Conservation (phyloP, 1,140 invertebrate genomes). For the Sycobia sp. region DNA sequence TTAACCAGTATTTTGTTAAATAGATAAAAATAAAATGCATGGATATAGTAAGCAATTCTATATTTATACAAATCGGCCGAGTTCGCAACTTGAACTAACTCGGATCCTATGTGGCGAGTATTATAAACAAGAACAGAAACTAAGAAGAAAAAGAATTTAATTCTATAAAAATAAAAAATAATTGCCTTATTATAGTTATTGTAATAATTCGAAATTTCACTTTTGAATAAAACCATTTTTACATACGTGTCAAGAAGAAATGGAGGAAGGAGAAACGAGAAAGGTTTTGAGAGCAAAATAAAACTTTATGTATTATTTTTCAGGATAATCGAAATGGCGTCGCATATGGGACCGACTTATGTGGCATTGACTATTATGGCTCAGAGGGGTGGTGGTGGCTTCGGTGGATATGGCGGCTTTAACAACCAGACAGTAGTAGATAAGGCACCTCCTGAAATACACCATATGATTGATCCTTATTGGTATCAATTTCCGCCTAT, state of each 20-base stretch:
- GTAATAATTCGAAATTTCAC: background rate
- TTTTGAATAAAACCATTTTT: background rate
- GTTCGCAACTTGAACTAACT: too few relatives aligned
- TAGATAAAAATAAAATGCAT: too few relatives aligned
- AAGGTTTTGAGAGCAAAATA: background rate
- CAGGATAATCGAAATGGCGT: conserved; percentile 50
- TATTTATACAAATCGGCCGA: too few relatives aligned
- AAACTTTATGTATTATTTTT: background rate
- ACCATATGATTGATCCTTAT: conserved; percentile 73
- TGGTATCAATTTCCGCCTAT: conserved; percentile 80
- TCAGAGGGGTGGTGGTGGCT: conserved; percentile 35
- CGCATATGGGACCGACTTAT: conserved; percentile 54
- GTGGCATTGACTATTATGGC: conserved; percentile 39
- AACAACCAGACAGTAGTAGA: conserved; percentile 77
- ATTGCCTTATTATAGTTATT: background rate
- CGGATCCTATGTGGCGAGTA: too few relatives aligned
- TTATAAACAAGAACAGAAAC: too few relatives aligned
- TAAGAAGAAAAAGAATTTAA: too few relatives aligned
- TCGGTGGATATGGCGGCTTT: conserved; percentile 44
- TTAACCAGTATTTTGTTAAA: too few relatives aligned
- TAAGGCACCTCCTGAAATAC: conserved; percentile 74
- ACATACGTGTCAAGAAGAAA: background rate
- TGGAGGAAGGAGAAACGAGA: background rate
- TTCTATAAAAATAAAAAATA: background rate
- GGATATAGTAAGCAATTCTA: too few relatives aligned